Percentiles rank a stretch among this genome's conserved stretches.
phyloP scores from a whole-genome alignment of 2,113 vertebrate genomes.

The Uropsilus gracilis region DNA sequence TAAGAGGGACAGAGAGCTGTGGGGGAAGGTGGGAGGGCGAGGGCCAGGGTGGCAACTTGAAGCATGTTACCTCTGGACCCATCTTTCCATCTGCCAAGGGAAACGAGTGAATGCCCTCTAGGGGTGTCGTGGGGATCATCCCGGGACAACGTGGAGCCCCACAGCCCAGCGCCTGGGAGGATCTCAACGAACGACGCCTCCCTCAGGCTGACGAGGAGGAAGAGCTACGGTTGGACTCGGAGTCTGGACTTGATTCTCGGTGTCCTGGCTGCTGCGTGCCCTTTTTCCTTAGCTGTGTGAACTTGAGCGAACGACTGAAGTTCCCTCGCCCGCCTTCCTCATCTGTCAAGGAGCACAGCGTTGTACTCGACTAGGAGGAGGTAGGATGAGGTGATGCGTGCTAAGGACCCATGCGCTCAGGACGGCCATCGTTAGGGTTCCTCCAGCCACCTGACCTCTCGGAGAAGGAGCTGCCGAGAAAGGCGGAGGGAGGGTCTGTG shows the following conservation, averaged over 20 bases:
- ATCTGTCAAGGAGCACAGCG: neutral
- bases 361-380: neutral
- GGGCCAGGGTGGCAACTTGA: neutral
- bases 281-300: neutral
- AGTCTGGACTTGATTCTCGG: neutral
- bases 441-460: neutral
- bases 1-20: neutral
- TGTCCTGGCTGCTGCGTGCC: neutral
- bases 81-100: neutral
- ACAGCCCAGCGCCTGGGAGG: neutral
- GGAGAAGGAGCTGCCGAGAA: neutral
- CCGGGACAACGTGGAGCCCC: neutral
- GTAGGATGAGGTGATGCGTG: neutral
- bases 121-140: neutral
- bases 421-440: neutral
- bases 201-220: neutral
- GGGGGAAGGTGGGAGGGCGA: neutral
- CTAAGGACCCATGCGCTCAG: neutral
- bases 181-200: neutral
- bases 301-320: neutral
- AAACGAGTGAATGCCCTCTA: neutral
- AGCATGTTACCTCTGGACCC: neutral
- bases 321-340: conserved; percentile 24
- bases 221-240: neutral
- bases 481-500: neutral